Evolutionary conservation across 2,113 vertebrate genomes (phyloP).

Genomic region (Tachycineta bicolor): DNA sequence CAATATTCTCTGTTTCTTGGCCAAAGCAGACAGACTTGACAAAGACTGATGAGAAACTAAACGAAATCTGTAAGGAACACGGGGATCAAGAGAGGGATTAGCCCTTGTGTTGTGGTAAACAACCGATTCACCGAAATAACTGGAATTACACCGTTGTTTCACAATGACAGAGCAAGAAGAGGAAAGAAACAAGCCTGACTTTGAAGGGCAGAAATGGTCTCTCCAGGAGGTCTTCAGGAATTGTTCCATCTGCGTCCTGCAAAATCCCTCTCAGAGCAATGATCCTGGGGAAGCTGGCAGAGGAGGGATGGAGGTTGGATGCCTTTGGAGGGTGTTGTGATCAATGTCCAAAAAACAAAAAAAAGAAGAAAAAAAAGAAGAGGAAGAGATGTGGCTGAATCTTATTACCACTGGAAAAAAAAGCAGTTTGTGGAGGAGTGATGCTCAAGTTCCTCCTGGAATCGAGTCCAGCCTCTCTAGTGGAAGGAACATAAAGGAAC

Average conservation of each 20-base stretch:
- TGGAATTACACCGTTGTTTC: not conserved
- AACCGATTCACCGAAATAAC: not conserved
- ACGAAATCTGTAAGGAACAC: not conserved
- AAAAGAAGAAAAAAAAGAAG: not conserved
- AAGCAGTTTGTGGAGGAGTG: rapidly evolving
- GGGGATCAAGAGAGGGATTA: not conserved
- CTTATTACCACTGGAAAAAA: not conserved
- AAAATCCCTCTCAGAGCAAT: not conserved
- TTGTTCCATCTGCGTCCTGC: not conserved
- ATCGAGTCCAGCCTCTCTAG: not conserved
- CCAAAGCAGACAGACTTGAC: not conserved
- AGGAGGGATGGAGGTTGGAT: not conserved
- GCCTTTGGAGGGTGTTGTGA: not conserved
- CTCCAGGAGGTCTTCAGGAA: not conserved
- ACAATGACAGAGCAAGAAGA: not conserved
- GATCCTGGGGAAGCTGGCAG: not conserved
- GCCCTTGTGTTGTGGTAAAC: not conserved
- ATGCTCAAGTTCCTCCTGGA: not conserved
- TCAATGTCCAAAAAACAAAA: not conserved
- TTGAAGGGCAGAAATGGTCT: not conserved
- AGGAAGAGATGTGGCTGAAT: not conserved
- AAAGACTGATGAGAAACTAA: not conserved
- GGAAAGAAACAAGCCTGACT: not conserved
- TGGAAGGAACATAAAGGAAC: not conserved
- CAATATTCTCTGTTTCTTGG: not conserved